These are phyloP conservation scores for Camelus dromedarius DNA, from an alignment of 2,113 vertebrate genomes.

Conservation along the genomic window DNA sequence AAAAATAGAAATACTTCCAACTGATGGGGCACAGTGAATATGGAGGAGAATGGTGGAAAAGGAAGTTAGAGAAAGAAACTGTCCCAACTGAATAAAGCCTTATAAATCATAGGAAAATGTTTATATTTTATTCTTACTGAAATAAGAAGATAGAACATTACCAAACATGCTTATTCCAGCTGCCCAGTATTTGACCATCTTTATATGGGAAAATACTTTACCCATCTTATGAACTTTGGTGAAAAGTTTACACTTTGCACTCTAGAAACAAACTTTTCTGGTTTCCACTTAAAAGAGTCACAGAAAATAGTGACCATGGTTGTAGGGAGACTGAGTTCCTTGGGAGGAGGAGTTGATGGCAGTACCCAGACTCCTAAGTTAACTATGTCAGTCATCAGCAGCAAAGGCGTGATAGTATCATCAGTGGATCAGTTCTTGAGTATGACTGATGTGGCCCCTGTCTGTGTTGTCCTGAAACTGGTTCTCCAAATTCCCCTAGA, in stretches of 20 bases:
- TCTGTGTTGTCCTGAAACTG: neutral
- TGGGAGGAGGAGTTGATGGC: neutral
- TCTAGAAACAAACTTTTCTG: neutral
- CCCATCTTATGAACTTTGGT: neutral
- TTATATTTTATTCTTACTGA: constrained; percentile 7
- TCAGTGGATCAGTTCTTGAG: neutral
- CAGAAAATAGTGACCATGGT: neutral
- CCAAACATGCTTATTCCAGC: neutral
- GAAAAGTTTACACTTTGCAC: neutral
- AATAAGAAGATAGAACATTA: neutral
- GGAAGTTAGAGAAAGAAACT: neutral
- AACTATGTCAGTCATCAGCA: too few species aligned
- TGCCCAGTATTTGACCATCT: neutral
- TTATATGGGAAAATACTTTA: neutral
- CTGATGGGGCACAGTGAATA: neutral
- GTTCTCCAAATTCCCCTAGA: neutral
- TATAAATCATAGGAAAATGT: neutral
- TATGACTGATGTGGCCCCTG: neutral
- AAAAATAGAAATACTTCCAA: neutral
- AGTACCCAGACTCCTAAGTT: too few species aligned
- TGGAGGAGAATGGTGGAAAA: neutral
- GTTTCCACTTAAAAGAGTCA: neutral
- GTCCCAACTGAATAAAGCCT: neutral
- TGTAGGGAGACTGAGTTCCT: neutral
- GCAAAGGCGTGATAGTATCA: neutral